These are phyloP conservation scores for Calliphora vicina DNA, from an alignment of 1,140 invertebrate species.

Conservation along the genomic window DNA sequence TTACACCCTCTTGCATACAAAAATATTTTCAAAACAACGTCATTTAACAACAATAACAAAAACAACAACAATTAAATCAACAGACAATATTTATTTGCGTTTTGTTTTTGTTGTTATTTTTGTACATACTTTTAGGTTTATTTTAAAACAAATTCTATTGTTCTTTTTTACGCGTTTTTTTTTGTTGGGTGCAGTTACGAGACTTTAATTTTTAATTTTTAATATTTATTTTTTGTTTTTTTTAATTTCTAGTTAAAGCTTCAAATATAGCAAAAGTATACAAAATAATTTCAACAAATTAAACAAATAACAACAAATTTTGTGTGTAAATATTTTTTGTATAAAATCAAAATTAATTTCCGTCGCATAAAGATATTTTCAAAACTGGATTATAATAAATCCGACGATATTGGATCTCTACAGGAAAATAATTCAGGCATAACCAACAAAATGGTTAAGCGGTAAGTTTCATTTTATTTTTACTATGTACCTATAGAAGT, in stretches of 20 bases:
- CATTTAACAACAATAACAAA: not conserved
- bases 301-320: not conserved
- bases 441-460: conserved; percentile 64
- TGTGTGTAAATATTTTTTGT: not conserved
- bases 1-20: not conserved
- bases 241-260: not conserved
- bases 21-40: not conserved
- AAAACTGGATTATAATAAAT: conserved; percentile 64
- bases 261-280: too few relatives aligned
- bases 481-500: not conserved
- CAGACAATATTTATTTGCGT: conserved; percentile 1
- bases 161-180: not conserved
- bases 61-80: not conserved
- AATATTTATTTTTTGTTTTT: not conserved
- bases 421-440: conserved; percentile 63
- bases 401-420: conserved; percentile 62
- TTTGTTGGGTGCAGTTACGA: too few relatives aligned
- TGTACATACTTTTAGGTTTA: not conserved
- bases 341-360: conserved; percentile 51
- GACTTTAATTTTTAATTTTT: not conserved
- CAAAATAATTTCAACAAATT: not conserved
- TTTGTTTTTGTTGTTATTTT: not conserved
- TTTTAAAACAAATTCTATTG: not conserved
- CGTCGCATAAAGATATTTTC: conserved; percentile 62
- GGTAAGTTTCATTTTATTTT: conserved; percentile 48